These are phyloP conservation scores for Macroglossus sobrinus DNA, from an alignment of 2,113 vertebrate species.

Conservation along the genomic window DNA sequence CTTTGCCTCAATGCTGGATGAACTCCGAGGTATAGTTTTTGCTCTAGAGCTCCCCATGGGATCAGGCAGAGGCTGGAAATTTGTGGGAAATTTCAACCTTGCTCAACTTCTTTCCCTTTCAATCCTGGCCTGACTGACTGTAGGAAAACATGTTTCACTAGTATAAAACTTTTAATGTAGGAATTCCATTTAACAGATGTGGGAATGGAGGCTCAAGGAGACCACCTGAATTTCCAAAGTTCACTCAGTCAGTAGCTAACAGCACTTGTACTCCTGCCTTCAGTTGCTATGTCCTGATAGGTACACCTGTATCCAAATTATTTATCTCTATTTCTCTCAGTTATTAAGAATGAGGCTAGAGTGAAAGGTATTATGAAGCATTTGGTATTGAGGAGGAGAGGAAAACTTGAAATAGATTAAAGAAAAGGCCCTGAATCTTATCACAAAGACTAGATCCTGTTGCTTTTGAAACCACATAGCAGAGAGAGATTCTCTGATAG, in stretches of 20 bases:
- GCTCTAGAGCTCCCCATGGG: not conserved
- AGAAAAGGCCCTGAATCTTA: conserved; percentile 8
- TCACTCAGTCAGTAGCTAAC: not conserved
- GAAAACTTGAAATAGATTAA: conserved; percentile 39
- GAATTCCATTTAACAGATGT: not conserved
- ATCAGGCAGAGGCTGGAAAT: not conserved
- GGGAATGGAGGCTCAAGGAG: not conserved
- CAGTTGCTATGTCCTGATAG: not conserved
- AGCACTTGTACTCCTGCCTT: not conserved
- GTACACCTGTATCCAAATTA: not conserved
- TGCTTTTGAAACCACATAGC: conserved; percentile 42
- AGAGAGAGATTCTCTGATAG: conserved; percentile 19
- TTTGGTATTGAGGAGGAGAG: not conserved
- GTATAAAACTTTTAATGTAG: not conserved
- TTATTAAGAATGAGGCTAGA: not conserved
- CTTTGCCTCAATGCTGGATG: not conserved
- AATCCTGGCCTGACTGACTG: not conserved
- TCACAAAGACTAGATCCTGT: not conserved
- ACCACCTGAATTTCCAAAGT: not conserved
- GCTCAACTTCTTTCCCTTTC: not conserved
- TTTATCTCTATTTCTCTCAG: not conserved
- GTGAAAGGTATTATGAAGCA: not conserved
- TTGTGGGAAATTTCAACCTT: not conserved
- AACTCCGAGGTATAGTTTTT: not conserved
- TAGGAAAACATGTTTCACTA: not conserved